Percentiles rank a stretch among this genome's conserved stretches.
These are phyloP conservation scores for Phyllopteryx taeniolatus DNA, from an alignment of 2,113 vertebrate species.

Conservation along the genomic window DNA sequence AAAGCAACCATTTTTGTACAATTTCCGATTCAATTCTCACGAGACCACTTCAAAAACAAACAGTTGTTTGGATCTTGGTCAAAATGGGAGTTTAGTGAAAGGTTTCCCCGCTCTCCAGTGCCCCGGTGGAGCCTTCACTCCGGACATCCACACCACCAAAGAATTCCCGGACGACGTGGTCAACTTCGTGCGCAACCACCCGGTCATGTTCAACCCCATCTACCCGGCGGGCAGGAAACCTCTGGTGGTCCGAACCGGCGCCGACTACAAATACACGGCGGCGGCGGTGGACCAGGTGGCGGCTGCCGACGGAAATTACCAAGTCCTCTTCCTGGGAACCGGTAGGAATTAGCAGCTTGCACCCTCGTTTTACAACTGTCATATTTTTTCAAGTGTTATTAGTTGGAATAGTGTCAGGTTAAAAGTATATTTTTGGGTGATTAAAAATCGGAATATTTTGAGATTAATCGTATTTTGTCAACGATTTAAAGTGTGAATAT, in stretches of 20 bases:
- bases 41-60: no score
- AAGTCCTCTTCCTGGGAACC: constrained; percentile 94
- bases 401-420: no score
- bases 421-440: no score
- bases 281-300: constrained; percentile 91
- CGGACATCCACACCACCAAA: constrained; percentile 87
- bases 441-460: no score
- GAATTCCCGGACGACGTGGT: constrained; percentile 97
- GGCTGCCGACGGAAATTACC: constrained; percentile 91
- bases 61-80: no score
- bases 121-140: constrained; percentile 95
- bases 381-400: no score
- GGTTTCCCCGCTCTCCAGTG: constrained; percentile 71
- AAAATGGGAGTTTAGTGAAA: not conserved
- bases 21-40: no score
- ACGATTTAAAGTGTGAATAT: no score
- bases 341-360: constrained; percentile 64
- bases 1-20: no score
- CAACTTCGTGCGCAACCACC: constrained; percentile 94
- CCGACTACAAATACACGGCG: constrained; percentile 90
- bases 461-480: no score
- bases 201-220: constrained; percentile 94
- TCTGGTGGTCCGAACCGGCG: constrained; percentile 87
- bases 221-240: constrained; percentile 88
- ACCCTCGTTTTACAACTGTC: not conserved